phyloP scores from a whole-genome alignment of 2,888 invertebrate species.

The Asteroscopus sphinx region DNA sequence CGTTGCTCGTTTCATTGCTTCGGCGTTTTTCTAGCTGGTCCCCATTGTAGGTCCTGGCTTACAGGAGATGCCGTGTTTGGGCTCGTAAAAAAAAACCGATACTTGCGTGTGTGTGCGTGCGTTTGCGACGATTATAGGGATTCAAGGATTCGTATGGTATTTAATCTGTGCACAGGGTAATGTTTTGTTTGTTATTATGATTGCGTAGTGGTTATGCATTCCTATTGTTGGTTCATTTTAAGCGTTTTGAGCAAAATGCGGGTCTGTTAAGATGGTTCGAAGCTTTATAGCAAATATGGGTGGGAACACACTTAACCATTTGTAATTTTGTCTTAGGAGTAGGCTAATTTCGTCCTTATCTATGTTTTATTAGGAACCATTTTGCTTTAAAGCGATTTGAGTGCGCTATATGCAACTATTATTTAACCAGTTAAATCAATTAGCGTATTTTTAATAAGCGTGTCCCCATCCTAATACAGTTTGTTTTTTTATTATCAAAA shows the following conservation, averaged over 20 bases:
- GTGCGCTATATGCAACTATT: too few species aligned
- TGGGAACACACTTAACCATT: conserved; percentile 21
- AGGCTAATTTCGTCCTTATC: too few species aligned
- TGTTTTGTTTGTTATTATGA: conserved; percentile 47
- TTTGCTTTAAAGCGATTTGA: too few species aligned
- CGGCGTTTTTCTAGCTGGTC: too few species aligned
- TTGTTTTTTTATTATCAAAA: conserved; percentile 36
- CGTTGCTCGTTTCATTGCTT: too few species aligned
- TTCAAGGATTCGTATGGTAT: conserved; percentile 1
- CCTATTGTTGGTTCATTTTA: conserved; percentile 53
- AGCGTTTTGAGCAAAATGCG: conserved; percentile 25
- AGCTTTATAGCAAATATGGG: conserved; percentile 27
- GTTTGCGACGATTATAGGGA: not conserved
- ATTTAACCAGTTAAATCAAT: not conserved
- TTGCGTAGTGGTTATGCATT: conserved; percentile 55
- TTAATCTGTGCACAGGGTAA: conserved; percentile 18
- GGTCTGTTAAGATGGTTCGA: conserved; percentile 20
- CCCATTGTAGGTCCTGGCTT: too few species aligned
- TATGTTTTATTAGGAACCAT: too few species aligned
- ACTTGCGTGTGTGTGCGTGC: not conserved
- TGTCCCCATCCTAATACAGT: conserved; percentile 3
- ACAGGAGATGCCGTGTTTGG: too few species aligned
- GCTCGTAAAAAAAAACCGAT: too few species aligned
- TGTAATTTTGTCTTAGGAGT: too few species aligned
- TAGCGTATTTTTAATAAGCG: conserved; percentile 9